Percentiles rank a stretch among this genome's conserved stretches.
These are phyloP conservation scores for Latrodectus hesperus DNA, from an alignment of 2,888 invertebrate genomes.

Conservation along the genomic window DNA sequence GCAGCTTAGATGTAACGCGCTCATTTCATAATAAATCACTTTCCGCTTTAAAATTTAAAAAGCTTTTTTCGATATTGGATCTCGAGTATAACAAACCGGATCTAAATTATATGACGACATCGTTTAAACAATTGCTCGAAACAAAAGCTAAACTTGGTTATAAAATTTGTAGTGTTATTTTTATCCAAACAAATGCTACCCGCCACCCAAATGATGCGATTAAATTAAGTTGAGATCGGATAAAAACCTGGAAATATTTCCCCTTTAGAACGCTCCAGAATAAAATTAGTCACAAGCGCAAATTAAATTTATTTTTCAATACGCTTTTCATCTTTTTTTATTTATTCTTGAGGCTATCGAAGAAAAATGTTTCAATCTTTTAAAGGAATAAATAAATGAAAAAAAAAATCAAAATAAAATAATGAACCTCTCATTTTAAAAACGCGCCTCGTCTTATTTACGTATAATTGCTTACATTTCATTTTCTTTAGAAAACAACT, in stretches of 20 bases:
- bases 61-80: slow-evolving; percentile 46
- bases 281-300: slow-evolving; percentile 65
- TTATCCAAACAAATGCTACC: slow-evolving; percentile 66
- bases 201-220: slow-evolving; percentile 63
- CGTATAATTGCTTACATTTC: slow-evolving; percentile 65
- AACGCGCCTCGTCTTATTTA: slow-evolving; percentile 51
- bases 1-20: slow-evolving; percentile 10
- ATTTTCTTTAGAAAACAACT: slow-evolving; percentile 44
- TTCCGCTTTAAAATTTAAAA: slow-evolving; percentile 44
- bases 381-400: slow-evolving; percentile 54
- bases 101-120: slow-evolving; percentile 63
- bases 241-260: slow-evolving; percentile 63
- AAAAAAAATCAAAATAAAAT: slow-evolving; percentile 48
- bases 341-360: slow-evolving; percentile 60
- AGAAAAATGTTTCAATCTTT: slow-evolving; percentile 62
- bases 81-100: slow-evolving; percentile 51
- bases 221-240: slow-evolving; percentile 63
- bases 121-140: slow-evolving; percentile 62
- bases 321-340: slow-evolving; percentile 48
- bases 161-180: slow-evolving; percentile 68
- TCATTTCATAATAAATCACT: slow-evolving; percentile 30
- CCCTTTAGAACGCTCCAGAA: slow-evolving; percentile 19
- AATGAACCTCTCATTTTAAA: slow-evolving; percentile 33
- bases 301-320: slow-evolving; percentile 69
- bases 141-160: slow-evolving; percentile 68